Evolutionary conservation across 2,113 vertebrate species (phyloP), one percentile per base, ranked within the genome.

Genomic region (Macquaria australasica): DNA sequence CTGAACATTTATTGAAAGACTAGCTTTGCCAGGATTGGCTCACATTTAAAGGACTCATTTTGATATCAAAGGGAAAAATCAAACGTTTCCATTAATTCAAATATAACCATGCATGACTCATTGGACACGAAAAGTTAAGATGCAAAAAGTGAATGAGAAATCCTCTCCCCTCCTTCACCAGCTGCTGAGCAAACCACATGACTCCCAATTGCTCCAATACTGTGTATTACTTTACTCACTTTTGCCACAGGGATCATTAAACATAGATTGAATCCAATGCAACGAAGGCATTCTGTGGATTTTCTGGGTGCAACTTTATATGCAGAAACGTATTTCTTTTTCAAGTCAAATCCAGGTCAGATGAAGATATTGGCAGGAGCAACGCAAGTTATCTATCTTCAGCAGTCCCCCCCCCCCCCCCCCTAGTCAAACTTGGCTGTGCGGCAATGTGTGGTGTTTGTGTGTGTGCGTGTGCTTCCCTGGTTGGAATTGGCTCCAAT

Each of bases 401-500:
- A 73, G 60, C 43, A 34, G 10, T 45, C 67, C 21, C 5, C 78
- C n/a, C n/a, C n/a, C n/a, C n/a, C n/a, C n/a, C n/a, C n/a, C 82
- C 75, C 71, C 31, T 9, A 9, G 68, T 76, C 73, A 87, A 87
- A 80, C 70, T 92, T 90, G 92, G 89, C 88, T 28, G 15, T 14
- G 60, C 64, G 69, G 12, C 37, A 64, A 66, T 59, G 56, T 50
- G 55, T 16, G 18, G 70, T 63, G 75, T 55, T 41, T 48, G n/a
- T 67, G 60, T 53, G 69, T 34, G 25, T 21, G 34, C 53, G 68
- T 15, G 15, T 23, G 43, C 48, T 67, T 45, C 50, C 82, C 88
- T 50, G 75, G 77, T 55, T 81, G 79, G 83, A 89, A 75, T 90
- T 94, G 93, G 89, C 89, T 90, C 77, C 55, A 59, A 20, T 88